Base-by-base conservation (phyloP, 2,113 vertebrate genomes). In the Chaetodon auriga region DNA sequence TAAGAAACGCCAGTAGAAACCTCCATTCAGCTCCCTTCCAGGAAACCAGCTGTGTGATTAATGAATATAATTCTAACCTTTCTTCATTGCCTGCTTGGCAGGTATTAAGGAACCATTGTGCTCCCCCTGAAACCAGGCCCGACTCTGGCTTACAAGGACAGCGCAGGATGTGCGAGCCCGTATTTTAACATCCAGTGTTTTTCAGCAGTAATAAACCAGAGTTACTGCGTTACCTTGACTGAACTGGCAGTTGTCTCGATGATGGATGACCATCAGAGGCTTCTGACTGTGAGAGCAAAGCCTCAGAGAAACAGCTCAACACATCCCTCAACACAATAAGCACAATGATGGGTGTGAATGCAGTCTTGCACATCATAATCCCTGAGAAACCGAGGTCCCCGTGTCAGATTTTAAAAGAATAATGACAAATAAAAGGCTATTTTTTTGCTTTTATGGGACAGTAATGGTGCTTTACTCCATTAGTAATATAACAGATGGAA, bases 181-280 rank as follows among this genome's bases (percentile, higher is more conserved):
- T 61, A 46, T 25, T 61, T 68, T 55, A 54, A 60, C 53, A 78
- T n/a, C 57, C 18, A 60, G 8, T 36, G 6, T 13, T 61, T 64
- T 73, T 25, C 7, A 25, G 61, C 10, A 13, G 35, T 30, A 43
- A 61, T 25, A 55, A 60, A 78, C 1, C 48, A 68, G 57, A 75
- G n/a, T 43, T 3, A 11, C 43, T 54, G 64, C 74, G 18, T 94
- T 96, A 97, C 96, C 96, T 97, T 96, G 91, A 88, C 96, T 94
- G 75, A 96, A 92, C n/a, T 94, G 95, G 82, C 97, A 97, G 0
- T 96, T 90, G 3, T 96, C 95, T 81, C 93, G 86, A 86, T 98
- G 97, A 92, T 96, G 96, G 92, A 97, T 97, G 79, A 95, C 85
- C 94, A 98, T 98, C 90, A 98, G 58, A 5, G 97, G 97, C 85